Evolutionary conservation across 1,140 invertebrate species (phyloP).

Genomic region (Leptinotarsa lineolata): DNA sequence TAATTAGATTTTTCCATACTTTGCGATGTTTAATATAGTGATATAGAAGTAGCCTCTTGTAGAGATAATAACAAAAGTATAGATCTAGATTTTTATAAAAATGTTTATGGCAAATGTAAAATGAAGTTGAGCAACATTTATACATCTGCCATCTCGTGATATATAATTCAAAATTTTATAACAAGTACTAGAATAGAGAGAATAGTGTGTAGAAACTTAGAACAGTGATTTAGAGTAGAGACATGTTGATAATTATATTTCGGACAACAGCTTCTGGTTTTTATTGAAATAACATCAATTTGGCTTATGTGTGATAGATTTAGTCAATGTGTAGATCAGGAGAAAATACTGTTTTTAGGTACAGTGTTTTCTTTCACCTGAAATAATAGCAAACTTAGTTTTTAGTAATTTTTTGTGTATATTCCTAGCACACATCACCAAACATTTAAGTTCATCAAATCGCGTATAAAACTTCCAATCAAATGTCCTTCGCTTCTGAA

Average conservation of each 20-base stretch:
- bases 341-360: background rate
- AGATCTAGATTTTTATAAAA: conserved; percentile 29
- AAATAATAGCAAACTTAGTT: background rate
- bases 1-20: conserved; percentile 33
- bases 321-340: conserved; percentile 21
- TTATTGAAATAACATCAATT: conserved; percentile 20
- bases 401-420: conserved; percentile 1
- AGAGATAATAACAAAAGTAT: conserved; percentile 31
- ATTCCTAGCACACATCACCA: conserved; percentile 3
- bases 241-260: conserved; percentile 8
- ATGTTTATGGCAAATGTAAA: conserved; percentile 39
- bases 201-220: conserved; percentile 32
- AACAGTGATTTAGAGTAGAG: conserved; percentile 28
- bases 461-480: conserved; percentile 10
- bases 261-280: conserved; percentile 14
- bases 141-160: background rate
- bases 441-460: background rate
- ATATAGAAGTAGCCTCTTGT: conserved; percentile 35
- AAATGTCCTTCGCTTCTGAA: conserved; percentile 14
- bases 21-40: conserved; percentile 50
- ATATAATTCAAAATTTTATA: conserved; percentile 25
- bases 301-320: conserved; percentile 27
- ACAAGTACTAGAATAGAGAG: conserved; percentile 34
- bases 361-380: background rate
- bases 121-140: conserved; percentile 14